Percentiles rank a stretch among this genome's conserved stretches.
Conservation (phyloP, 2,888 invertebrate species). For the Leucozona laternaria region DNA sequence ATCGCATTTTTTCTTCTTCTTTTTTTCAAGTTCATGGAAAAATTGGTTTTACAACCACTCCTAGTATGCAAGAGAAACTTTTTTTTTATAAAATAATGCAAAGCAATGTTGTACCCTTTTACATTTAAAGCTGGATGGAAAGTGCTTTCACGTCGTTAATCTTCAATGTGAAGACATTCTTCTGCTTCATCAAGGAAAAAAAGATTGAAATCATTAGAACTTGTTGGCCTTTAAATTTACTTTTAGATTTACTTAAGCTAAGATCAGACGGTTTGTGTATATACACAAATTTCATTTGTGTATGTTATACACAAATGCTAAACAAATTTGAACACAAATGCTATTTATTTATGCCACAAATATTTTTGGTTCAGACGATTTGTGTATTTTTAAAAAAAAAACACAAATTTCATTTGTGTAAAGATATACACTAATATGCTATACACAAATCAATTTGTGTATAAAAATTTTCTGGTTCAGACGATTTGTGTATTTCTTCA, state of each 20-base stretch:
- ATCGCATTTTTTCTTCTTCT: not conserved
- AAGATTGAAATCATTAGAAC: conserved; percentile 4
- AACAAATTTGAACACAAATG: no score
- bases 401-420: no score
- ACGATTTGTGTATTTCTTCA: no score
- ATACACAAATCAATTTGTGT: no score
- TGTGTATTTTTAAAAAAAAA: no score
- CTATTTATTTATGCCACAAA: no score
- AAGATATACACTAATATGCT: no score
- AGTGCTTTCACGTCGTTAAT: conserved; percentile 10
- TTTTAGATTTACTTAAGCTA: not conserved
- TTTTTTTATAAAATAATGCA: not conserved
- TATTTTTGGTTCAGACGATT: no score
- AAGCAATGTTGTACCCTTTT: not conserved
- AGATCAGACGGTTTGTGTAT: no score
- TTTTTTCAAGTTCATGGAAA: not conserved
- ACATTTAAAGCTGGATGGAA: not conserved
- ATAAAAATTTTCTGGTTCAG: no score
- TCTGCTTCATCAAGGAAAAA: not conserved
- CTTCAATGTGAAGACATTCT: conserved; percentile 6
- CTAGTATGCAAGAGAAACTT: not conserved
- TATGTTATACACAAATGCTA: no score
- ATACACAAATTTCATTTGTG: no score
- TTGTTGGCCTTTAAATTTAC: not conserved
- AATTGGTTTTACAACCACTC: not conserved